These are phyloP conservation scores for Turritopsis dohrnii DNA, from an alignment of 30 jellyfish, hydroid and myxozoan genomes.

Conservation along the genomic window DNA sequence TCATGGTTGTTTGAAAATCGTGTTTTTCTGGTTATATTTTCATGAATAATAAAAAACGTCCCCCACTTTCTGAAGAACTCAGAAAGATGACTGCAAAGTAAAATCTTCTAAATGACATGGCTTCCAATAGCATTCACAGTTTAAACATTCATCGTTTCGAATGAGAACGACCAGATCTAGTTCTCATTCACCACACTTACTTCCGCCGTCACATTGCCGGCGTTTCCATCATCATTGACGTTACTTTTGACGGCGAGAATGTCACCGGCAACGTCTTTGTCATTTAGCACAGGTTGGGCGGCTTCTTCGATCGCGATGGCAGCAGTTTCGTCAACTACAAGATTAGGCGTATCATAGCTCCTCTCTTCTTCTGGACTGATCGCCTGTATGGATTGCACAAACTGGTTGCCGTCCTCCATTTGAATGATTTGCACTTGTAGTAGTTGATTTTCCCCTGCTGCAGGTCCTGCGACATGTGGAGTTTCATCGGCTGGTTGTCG, in stretches of 20 bases:
- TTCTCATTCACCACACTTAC: not conserved
- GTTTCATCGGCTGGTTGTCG: not conserved
- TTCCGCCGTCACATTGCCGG: not conserved
- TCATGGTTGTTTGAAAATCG: no score
- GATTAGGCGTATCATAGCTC: not conserved
- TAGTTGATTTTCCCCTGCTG: slow-evolving; percentile 41
- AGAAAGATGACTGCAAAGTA: no score
- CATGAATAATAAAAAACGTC: no score
- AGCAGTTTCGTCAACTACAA: not conserved
- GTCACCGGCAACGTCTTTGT: not conserved
- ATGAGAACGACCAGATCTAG: no score
- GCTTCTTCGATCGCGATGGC: slow-evolving; percentile 4
- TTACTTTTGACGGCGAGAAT: not conserved
- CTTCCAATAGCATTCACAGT: not conserved
- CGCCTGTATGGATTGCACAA: slow-evolving; percentile 37
- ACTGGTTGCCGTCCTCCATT: slow-evolving; percentile 42
- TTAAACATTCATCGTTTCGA: not conserved
- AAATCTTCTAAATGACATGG: not conserved
- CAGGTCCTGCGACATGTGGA: slow-evolving; percentile 16
- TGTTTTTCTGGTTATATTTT: no score
- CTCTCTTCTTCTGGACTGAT: not conserved
- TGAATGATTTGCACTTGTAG: slow-evolving; percentile 35
- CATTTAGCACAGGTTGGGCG: not conserved
- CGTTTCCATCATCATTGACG: no score
- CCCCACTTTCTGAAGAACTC: no score